phyloP scores from a whole-genome alignment of 2,113 vertebrate species.

The Petroica traversi region DNA sequence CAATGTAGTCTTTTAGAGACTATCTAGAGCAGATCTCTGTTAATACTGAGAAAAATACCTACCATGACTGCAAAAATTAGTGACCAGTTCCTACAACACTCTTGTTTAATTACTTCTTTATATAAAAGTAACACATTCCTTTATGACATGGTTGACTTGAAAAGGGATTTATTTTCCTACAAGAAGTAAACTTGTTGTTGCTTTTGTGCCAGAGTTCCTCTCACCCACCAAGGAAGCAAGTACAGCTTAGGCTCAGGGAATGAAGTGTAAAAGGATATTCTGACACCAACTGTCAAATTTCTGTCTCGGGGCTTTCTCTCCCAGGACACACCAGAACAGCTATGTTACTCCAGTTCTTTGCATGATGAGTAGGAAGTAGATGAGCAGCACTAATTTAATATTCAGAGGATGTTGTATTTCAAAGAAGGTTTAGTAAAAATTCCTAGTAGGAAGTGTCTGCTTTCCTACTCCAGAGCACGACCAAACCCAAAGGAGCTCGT shows the following conservation, averaged over 20 bases:
- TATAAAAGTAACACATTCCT: neutral
- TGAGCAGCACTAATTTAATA: neutral
- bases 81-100: neutral
- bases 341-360: neutral
- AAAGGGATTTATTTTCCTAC: neutral
- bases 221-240: neutral
- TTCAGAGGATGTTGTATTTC: neutral
- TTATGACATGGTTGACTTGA: neutral
- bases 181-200: neutral
- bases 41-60: neutral
- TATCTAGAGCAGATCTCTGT: neutral
- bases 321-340: neutral
- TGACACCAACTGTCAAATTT: neutral
- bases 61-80: neutral
- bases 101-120: neutral
- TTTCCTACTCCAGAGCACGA: neutral
- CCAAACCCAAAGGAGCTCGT: neutral
- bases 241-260: neutral
- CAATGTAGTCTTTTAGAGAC: neutral
- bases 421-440: neutral
- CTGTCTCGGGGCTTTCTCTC: rapidly evolving
- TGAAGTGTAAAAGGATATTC: neutral
- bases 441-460: neutral
- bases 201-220: neutral
- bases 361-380: neutral